These are phyloP conservation scores for Lampris incognitus DNA, from an alignment of 2,113 vertebrate species.

Conservation along the genomic window DNA sequence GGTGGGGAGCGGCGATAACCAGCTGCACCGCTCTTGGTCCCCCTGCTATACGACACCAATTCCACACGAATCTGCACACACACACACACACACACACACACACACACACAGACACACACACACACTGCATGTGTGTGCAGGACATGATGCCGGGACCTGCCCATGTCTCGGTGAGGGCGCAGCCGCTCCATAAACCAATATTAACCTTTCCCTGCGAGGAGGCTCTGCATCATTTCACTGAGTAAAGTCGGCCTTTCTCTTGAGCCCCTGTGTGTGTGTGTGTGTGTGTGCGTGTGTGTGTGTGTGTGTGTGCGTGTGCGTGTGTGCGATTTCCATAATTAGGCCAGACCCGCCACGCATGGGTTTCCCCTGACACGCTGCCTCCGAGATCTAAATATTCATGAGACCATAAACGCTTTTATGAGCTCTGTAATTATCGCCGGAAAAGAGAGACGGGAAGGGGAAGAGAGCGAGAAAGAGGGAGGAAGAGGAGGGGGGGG, in stretches of 20 bases:
- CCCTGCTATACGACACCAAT: background rate
- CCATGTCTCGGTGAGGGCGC: background rate
- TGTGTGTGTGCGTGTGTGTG: conserved; percentile 10
- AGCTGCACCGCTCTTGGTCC: conserved; percentile 52
- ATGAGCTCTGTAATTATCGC: conserved; percentile 72
- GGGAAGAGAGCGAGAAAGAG: conserved; percentile 35
- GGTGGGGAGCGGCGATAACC: conserved; percentile 45
- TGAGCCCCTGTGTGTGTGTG: conserved; percentile 3
- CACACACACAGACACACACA: too few relatives aligned
- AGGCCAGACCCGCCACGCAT: conserved; percentile 70
- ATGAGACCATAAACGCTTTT: conserved; percentile 75
- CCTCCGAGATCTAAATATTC: conserved; percentile 76
- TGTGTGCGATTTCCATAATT: conserved; percentile 66
- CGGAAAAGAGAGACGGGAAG: conserved; percentile 53
- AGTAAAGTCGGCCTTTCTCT: conserved; percentile 12
- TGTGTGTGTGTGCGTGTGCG: background rate
- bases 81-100: too few relatives aligned
- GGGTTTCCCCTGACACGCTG: conserved; percentile 73
- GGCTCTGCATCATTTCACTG: conserved; percentile 59
- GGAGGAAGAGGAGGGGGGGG: background rate
- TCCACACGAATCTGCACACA: too few relatives aligned
- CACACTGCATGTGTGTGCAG: background rate
- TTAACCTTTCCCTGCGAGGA: conserved; percentile 53
- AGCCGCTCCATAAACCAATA: conserved; percentile 40
- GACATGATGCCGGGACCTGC: background rate